Base-by-base conservation (phyloP, 2,797 vertebrate genomes). In the Intellagama lesueurii region DNA sequence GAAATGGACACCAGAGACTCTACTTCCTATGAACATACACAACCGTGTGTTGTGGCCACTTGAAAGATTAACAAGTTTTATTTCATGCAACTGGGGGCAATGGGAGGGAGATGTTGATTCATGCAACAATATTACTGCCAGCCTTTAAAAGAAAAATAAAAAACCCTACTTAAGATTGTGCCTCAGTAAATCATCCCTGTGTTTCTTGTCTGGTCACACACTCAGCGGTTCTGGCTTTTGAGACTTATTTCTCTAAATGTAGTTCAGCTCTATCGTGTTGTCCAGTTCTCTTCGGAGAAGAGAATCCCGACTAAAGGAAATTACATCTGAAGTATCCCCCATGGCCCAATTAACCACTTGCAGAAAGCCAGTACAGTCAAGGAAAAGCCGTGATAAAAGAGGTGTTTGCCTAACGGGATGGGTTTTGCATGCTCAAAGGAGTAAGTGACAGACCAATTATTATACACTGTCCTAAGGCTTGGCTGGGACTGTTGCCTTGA, bases 21-120 rank as follows among this genome's bases (percentile, higher is more conserved):
- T 35, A 7, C 5, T 82, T 91, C 89, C 81, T 91, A 91, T 69
- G 7, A 88, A n/a, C 75, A 49, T 83, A 52, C 90, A 40, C 40
- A 40, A 40, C 40, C 40, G 40, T 1, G 3, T 40, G 40, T 3
- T 40, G 40, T 40, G 40, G 40, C 40, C 40, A 40, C 40, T 40
- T 40, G 40, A 40, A 40, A 40, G 40, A 40, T 40, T 40, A 40
- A 40, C 40, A 40, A 40, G 40, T 40, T 40, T 3, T 40, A 40
- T 40, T 40, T 40, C 40, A 40, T 40, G 40, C 40, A 40, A 40
- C 40, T 40, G 40, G 40, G 40, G 40, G 40, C 40, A 40, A 40
- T 40, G 40, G 40, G 40, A 40, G 40, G 40, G 40, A 40, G 40
- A 40, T 1, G 60, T 7, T 83, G 26, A 70, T 69, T 44, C 12